These are phyloP conservation scores for chimpanzee (Pan troglodytes) DNA, from an alignment of 2,113 vertebrate genomes.

Conservation along the genomic window NHGRI_mPanTro3-v2.1_pri NC_072419.2:54115001-54115500, in stretches of 20 bases:
- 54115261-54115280: background rate
- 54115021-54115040: background rate
- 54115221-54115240: background rate
- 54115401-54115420: background rate
- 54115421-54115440: background rate
- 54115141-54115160: background rate
- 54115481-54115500: no score
- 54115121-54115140: fast-evolving
- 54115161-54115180: background rate
- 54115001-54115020: background rate
- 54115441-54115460: no score
- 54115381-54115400: background rate
- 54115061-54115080: background rate
- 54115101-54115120: no score
- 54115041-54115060: background rate
- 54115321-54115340: background rate
- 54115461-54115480: background rate
- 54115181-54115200: background rate
- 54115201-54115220: background rate
- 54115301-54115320: background rate
- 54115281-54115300: background rate
- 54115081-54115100: background rate
- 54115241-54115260: fast-evolving
- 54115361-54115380: background rate
- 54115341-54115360: background rate